Base-by-base conservation (phyloP, 1,140 invertebrate genomes). In the Drosophila arawakana region DNA sequence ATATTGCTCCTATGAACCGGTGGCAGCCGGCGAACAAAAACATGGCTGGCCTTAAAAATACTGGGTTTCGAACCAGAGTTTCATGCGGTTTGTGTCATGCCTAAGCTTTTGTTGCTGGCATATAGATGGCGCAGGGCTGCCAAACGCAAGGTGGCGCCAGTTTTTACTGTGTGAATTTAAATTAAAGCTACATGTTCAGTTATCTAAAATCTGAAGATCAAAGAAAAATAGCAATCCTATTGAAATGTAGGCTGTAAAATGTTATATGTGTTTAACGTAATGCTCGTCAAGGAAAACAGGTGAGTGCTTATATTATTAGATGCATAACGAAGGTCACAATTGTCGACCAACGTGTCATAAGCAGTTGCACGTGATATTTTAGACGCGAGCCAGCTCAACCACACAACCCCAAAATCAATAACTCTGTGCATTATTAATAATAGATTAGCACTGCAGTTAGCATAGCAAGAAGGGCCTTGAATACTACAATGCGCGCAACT, bases 291-390 rank as follows among this genome's bases (percentile, higher is more conserved):
- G 3, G 4, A 5, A 30, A 30, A 30, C 25, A 30, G 25, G 25
- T 30, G 25, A 30, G 25, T 30, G 25, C 25, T 6, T 30, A 30
- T 30, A 30, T 30, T 6, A 30, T 52, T 11, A 43, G 7, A 52
- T 50, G 34, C 52, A 49, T 13, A 30, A 18, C 35, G 52, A 71
- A 71, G 58, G 15, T 52, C 49, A 30, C 25, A 25, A 30, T 21
- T 0, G 7, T 39, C n/a, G 41, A 34, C 34, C 10, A 35, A 21
- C 65, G 68, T 47, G 47, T 34, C 46, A 47, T 80, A 63, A 71
- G 54, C 61, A 58, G 13, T 13, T 62, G 47, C 66, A 80, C 76
- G 83, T 85, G 82, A 66, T 65, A 34, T 39, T 62, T 15, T 10
- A 44, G 21, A 35, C 46, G 49, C 46, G 9, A 41, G 39, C 54